Evolutionary conservation across 2,888 invertebrate species (phyloP), one percentile per base, ranked within the genome.

Genomic region (Latheticus oryzae): DNA sequence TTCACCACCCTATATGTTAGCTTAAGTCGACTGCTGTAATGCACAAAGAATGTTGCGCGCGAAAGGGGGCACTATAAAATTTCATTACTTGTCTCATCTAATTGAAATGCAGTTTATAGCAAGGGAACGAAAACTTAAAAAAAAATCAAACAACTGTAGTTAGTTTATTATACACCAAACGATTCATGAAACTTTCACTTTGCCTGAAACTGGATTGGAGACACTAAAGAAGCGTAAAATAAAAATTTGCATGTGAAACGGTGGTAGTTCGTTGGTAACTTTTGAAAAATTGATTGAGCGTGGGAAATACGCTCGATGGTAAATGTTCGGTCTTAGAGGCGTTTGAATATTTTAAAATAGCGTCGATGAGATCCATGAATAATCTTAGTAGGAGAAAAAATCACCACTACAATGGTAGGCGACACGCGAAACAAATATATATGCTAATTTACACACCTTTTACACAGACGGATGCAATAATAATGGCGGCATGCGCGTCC

Each of bases 1-100:
- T 78, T 78, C 76, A 70, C 70, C 79, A 76, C 78, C 79, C 78
- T 70, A 76, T 74, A 73, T 70, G 73, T 73, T 73, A 67, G 72
- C 69, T 70, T 69, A 69, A 72, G 70, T 68, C 67, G 63, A 63
- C 62, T 66, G 70, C 66, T 62, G 73, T 76, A 77, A 77, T 76
- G 76, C 76, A 76, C 72, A 76, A 77, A 76, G 76, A 77, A 77
- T 76, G 76, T 76, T 69, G 45, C 51, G 58, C 51, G 54, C 19
- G 40, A 30, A 17, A 56, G 59, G 52, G 45, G 65, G 67, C 65
- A 60, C 72, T 70, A 73, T 73, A 71, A 76, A 77, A 77, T 77
- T 77, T 75, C 75, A 72, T 75, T 75, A 76, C 73, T 72, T 68
- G 72, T 72, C 71, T 73, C 70, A 73, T 77, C 75, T 76, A 76